phyloP scores from a whole-genome alignment of 2,113 vertebrate species.

The Oreochromis spilurus region DNA sequence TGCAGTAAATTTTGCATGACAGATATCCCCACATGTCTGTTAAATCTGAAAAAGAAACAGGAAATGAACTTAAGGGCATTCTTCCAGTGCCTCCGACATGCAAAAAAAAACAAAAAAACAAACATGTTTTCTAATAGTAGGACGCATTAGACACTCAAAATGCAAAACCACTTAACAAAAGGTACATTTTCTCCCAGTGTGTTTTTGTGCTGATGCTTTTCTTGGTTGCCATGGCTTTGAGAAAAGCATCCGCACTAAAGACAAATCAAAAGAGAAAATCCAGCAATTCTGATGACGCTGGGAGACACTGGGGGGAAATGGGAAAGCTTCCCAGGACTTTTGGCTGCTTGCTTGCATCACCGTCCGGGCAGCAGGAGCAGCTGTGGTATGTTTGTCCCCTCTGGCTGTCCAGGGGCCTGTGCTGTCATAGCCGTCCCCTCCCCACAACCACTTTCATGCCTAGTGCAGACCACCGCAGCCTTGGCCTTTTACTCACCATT shows the following conservation, averaged over 20 bases:
- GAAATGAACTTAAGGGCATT: neutral
- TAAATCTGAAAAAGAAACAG: neutral
- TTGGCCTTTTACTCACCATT: constrained; percentile 31
- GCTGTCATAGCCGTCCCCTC: neutral
- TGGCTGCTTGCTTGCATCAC: constrained; percentile 6
- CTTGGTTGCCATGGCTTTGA: neutral
- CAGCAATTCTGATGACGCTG: neutral
- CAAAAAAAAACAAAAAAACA: neutral
- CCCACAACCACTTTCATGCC: neutral
- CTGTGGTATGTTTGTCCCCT: constrained; percentile 32
- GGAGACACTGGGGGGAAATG: neutral
- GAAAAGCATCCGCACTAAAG: neutral
- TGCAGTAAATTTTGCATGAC: neutral
- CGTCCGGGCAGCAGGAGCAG: constrained; percentile 29
- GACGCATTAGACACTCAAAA: neutral
- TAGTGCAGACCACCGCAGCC: neutral
- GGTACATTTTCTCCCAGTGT: neutral
- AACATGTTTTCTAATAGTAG: neutral
- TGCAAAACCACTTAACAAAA: neutral
- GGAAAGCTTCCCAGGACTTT: constrained; percentile 23
- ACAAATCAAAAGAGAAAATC: constrained; percentile 5
- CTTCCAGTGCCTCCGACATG: neutral
- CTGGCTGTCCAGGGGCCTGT: neutral
- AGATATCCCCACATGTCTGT: neutral
- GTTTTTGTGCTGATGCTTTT: neutral